Conservation (phyloP, 2,888 invertebrate genomes). For the Gonocerus acuteangulatus region DNA sequence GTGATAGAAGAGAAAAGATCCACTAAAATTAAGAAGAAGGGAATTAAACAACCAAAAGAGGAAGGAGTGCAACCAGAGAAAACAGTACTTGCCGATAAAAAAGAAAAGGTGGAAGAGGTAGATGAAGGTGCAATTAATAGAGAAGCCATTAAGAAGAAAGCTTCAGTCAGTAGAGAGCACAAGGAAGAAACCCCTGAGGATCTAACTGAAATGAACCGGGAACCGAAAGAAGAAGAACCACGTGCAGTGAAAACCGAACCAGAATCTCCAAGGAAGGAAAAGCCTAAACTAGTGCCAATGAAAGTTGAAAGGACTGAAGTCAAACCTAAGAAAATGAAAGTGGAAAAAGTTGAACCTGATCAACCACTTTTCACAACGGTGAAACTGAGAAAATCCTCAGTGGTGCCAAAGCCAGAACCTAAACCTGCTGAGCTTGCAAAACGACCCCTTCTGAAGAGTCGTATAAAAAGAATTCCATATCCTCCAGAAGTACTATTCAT, state of each 20-base stretch:
- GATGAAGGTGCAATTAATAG: slow-evolving; percentile 39
- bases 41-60: slow-evolving; percentile 20
- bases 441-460: slow-evolving; percentile 46
- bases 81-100: slow-evolving; percentile 41
- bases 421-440: slow-evolving; percentile 43
- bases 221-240: slow-evolving; percentile 29
- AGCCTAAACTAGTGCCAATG: slow-evolving; percentile 47
- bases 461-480: slow-evolving; percentile 45
- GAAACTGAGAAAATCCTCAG: slow-evolving; percentile 56
- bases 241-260: slow-evolving; percentile 34
- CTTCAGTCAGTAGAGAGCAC: slow-evolving; percentile 16
- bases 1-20: too few relatives aligned
- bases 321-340: slow-evolving; percentile 45
- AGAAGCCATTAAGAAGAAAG: slow-evolving; percentile 34
- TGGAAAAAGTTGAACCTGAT: slow-evolving; percentile 51
- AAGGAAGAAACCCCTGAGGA: slow-evolving; percentile 38
- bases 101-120: slow-evolving; percentile 39
- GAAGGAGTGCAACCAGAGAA: slow-evolving; percentile 42
- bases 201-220: slow-evolving; percentile 36
- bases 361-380: slow-evolving; percentile 57
- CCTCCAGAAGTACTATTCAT: slow-evolving; percentile 46
- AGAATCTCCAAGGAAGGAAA: slow-evolving; percentile 25
- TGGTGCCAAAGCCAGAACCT: slow-evolving; percentile 42
- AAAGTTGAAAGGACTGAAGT: slow-evolving; percentile 54
- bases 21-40: slow-evolving; percentile 5